Evolutionary conservation across 2,888 invertebrate species (phyloP), one percentile per base, ranked within the genome.

Genomic region (Trissolcus japonicus): DNA sequence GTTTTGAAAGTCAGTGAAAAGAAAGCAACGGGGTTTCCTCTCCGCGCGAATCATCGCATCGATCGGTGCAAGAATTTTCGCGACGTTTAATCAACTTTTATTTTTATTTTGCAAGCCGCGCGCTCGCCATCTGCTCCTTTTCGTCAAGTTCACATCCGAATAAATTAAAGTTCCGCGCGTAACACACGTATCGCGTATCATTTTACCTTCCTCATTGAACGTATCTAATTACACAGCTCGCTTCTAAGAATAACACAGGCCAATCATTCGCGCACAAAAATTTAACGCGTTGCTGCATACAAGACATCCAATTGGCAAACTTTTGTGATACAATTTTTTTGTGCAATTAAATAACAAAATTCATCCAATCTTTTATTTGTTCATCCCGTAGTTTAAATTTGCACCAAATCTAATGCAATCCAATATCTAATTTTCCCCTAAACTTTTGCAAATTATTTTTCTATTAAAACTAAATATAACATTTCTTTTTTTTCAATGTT

Each of bases 181-280:
- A 35, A 35, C 35, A 63, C 71, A 53, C 53, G 53, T 57, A 72
- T 63, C 46, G 35, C 53, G 59, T 72, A 63, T 59, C 57, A 46
- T 55, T 65, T 65, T 57, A 57, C 65, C 59, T 72, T 65, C 63
- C 59, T 72, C 65, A 65, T 65, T 72, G 60, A 40, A 53, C 59
- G 65, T 72, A 66, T 66, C 65, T 65, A 72, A 65, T 72, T 72
- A 72, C 71, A 63, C 57, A 72, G 65, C 48, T 72, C 60, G 60
- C 59, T 72, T 72, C 72, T 65, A 65, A 60, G 72, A 65, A 59
- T 59, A 72, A 65, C 54, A 65, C 48, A 21, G 60, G 50, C 48
- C 50, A 65, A 69, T 63, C 57, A 63, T 71, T 63, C 63, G 63
- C 53, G 63, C 59, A 53, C 53, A 19, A 63, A 71, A 71, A 63